Evolutionary conservation across 2,888 invertebrate species (phyloP).

Genomic region (Enchytraeus crypticus): DNA sequence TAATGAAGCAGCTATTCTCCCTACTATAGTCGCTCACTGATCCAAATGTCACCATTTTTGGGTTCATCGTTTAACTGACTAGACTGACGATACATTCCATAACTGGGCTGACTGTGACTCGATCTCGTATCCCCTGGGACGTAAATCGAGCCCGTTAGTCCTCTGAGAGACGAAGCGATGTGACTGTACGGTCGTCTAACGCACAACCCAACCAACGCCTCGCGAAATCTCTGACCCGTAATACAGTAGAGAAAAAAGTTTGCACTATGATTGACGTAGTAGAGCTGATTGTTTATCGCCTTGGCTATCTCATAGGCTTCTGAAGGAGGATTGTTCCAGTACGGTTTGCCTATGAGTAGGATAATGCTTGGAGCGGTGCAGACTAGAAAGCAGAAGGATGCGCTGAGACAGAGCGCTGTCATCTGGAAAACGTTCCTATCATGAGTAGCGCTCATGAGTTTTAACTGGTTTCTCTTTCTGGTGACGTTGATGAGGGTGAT

Average conservation of each 20-base stretch:
- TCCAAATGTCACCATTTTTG: no score
- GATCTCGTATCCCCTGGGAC: background rate
- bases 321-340: slow-evolving; percentile 21
- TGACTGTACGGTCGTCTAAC: background rate
- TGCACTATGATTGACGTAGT: slow-evolving; percentile 25
- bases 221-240: slow-evolving; percentile 24
- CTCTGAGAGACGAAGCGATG: background rate
- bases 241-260: slow-evolving; percentile 29
- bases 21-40: no score
- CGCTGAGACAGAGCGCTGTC: slow-evolving; percentile 28
- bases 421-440: slow-evolving; percentile 11
- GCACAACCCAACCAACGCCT: slow-evolving; percentile 11
- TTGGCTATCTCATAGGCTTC: slow-evolving; percentile 20
- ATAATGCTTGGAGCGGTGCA: slow-evolving; percentile 29
- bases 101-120: no score
- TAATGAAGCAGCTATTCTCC: no score
- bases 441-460: background rate
- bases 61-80: no score
- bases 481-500: slow-evolving; percentile 15
- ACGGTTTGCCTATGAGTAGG: slow-evolving; percentile 28
- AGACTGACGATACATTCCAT: no score
- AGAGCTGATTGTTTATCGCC: slow-evolving; percentile 24
- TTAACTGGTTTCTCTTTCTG: background rate
- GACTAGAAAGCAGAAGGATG: slow-evolving; percentile 28
- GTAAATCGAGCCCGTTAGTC: background rate